Conservation (phyloP, 2,888 invertebrate species). For the Diarsia brunnea region DNA sequence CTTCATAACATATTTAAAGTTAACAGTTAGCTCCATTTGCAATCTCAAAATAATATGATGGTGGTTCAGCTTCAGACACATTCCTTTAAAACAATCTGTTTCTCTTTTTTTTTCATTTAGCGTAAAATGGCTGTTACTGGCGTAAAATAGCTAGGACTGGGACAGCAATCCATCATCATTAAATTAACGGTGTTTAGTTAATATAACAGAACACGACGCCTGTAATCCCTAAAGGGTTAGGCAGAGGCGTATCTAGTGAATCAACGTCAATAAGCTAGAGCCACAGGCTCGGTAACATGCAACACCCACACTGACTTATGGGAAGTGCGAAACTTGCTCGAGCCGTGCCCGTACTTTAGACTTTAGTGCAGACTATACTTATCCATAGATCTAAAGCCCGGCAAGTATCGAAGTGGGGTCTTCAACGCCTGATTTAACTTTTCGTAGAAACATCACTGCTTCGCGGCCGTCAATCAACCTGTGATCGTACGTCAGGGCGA, state of each 20-base stretch:
- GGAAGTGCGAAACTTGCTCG: background rate
- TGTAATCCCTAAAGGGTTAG: too few species aligned
- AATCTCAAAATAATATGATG: too few species aligned
- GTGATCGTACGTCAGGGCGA: conserved; percentile 99
- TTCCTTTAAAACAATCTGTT: too few species aligned
- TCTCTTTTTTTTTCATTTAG: too few species aligned
- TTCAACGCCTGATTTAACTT: conserved; percentile 98
- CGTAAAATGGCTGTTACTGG: too few species aligned
- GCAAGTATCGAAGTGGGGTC: conserved; percentile 98
- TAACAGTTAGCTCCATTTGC: too few species aligned
- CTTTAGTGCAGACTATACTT: background rate
- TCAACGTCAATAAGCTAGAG: background rate
- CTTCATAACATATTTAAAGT: too few species aligned
- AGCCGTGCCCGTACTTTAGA: background rate
- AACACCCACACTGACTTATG: background rate
- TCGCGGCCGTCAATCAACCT: conserved; percentile 99
- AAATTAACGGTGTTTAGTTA: too few species aligned
- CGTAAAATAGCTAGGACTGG: too few species aligned
- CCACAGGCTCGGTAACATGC: background rate
- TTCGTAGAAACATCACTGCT: conserved; percentile 98
- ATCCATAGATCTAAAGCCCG: conserved; percentile 93
- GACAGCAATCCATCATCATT: too few species aligned
- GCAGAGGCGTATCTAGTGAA: background rate
- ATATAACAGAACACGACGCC: too few species aligned
- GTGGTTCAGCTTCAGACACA: too few species aligned